Percentiles rank a stretch among this genome's conserved stretches.
These are phyloP conservation scores for Caenorhabditis latens DNA, from an alignment of 1,140 invertebrate species.

Conservation along the genomic window DNA sequence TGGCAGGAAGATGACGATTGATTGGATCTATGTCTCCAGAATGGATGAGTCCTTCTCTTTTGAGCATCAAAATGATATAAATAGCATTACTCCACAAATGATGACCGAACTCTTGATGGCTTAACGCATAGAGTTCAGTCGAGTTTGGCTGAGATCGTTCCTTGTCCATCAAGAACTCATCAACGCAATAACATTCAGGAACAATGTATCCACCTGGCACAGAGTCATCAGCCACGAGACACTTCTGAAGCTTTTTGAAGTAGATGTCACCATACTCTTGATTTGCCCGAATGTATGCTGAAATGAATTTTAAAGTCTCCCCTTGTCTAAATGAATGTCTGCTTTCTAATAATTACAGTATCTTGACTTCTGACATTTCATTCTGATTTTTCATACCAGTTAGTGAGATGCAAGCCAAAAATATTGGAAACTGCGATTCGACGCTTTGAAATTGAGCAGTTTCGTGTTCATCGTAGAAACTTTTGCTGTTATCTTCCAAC, in stretches of 20 bases:
- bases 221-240: slow-evolving; percentile 75
- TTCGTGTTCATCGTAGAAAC: slow-evolving; percentile 74
- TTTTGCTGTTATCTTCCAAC: slow-evolving; percentile 83
- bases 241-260: slow-evolving; percentile 83
- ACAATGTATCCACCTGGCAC: slow-evolving; percentile 80
- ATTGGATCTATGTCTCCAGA: slow-evolving; percentile 96
- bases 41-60: slow-evolving; percentile 89
- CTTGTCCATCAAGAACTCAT: slow-evolving; percentile 85
- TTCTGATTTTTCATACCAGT: slow-evolving; percentile 66
- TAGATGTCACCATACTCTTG: slow-evolving; percentile 93
- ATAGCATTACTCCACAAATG: slow-evolving; percentile 92
- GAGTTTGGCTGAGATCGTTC: slow-evolving; percentile 85
- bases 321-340: too few species aligned
- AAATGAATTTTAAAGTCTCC: neutral
- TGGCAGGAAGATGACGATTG: slow-evolving; percentile 92
- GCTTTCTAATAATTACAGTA: too few species aligned
- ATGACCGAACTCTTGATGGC: slow-evolving; percentile 78
- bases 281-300: slow-evolving; percentile 79
- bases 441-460: slow-evolving; percentile 91
- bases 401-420: slow-evolving; percentile 81
- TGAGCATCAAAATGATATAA: slow-evolving; percentile 91
- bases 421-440: slow-evolving; percentile 97
- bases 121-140: slow-evolving; percentile 79
- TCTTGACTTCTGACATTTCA: too few species aligned
- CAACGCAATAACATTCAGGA: slow-evolving; percentile 91